Conservation (phyloP, 2,888 invertebrate genomes). For the Caenorhabditis japonica region DNA sequence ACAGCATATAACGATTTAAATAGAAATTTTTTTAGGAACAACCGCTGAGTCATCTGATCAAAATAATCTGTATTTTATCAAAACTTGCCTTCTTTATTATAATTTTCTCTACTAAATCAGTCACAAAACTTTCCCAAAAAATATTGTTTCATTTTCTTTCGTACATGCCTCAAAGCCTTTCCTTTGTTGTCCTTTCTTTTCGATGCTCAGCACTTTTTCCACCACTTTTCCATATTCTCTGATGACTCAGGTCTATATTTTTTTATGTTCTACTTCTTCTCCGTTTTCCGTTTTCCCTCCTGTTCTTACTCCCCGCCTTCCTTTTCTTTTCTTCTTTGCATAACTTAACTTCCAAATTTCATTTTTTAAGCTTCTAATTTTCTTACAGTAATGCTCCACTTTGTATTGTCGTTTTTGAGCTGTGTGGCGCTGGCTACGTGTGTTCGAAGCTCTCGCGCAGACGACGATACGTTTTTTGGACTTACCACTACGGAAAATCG, state of each 20-base stretch:
- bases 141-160: no score
- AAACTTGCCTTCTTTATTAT: no score
- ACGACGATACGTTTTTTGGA: constrained; percentile 41
- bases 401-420: constrained; percentile 1
- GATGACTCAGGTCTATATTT: constrained; percentile 24
- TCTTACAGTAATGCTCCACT: constrained; percentile 12
- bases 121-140: no score
- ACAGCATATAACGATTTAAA: no score
- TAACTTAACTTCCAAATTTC: neutral
- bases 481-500: constrained; percentile 43
- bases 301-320: constrained; percentile 8
- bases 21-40: no score
- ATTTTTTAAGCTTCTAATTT: neutral
- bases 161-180: constrained; percentile 29
- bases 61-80: neutral
- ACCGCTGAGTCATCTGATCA: no score
- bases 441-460: constrained; percentile 13
- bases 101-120: no score
- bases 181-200: constrained; percentile 16
- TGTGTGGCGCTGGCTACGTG: neutral
- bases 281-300: neutral
- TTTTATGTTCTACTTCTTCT: constrained; percentile 5
- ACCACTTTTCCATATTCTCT: constrained; percentile 1
- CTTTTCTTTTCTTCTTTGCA: neutral
- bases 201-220: constrained; percentile 27